Conservation (phyloP, 2,888 invertebrate genomes). For the Oligia latruncula region DNA sequence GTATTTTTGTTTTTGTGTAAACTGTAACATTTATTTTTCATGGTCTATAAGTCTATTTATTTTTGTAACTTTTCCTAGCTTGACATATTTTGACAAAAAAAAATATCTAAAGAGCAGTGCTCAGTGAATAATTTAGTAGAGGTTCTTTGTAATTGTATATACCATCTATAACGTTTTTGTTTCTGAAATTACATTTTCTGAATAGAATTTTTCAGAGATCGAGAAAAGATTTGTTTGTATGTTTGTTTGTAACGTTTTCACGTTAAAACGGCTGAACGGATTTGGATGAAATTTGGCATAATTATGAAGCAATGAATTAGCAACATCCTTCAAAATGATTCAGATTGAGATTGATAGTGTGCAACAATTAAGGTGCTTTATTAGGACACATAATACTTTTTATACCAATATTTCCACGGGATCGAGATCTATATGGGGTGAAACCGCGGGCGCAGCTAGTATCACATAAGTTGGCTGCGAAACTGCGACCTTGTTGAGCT, state of each 20-base stretch:
- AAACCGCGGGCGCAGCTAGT: neutral
- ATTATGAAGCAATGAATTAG: neutral
- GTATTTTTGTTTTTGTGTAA: conserved; percentile 13
- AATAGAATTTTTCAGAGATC: neutral
- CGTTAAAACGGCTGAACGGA: no score
- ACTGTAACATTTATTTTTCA: neutral
- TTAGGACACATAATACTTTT: neutral
- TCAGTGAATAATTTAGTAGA: neutral
- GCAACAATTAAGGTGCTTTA: no score
- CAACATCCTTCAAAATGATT: neutral
- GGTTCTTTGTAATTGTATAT: neutral
- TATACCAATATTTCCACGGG: neutral
- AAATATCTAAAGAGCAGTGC: neutral
- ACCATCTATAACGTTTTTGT: neutral
- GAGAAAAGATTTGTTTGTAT: no score
- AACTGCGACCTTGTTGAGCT: neutral
- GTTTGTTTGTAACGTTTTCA: no score
- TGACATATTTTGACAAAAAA: neutral
- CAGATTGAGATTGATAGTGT: no score
- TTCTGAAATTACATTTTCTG: neutral
- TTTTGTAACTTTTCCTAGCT: neutral
- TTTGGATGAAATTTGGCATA: no score
- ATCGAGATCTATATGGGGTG: neutral
- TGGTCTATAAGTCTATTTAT: neutral
- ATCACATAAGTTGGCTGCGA: neutral